Evolutionary conservation across 1,140 invertebrate species (phyloP), one percentile per base, ranked within the genome.

Genomic region (Spodoptera frugiperda): DNA sequence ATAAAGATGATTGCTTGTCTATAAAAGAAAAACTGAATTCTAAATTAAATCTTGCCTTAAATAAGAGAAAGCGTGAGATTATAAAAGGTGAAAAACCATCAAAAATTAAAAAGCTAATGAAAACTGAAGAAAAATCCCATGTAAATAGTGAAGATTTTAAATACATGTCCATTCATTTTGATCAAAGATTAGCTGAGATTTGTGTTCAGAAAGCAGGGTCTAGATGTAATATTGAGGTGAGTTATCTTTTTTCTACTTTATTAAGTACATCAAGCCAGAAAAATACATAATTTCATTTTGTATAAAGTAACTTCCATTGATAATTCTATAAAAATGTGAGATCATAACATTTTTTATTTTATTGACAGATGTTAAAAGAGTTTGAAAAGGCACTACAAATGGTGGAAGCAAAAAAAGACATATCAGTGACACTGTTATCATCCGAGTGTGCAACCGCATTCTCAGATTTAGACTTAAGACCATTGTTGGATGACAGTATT

Each of bases 11-110:
- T 79, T 93, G 89, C 73, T 82, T 92, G 67, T 91, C 91, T 44
- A 88, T 94, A 33, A 94, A 94, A 84, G 86, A 94, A 76, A 94
- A 94, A 76, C 82, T 94, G 19, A 94, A 93, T 77, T 88, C 88
- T 33, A 93, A 92, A 75, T 79, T 94, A 54, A 90, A 89, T 49
- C 80, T 88, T 76, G 91, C 88, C 63, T 75, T 94, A 44, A 94
- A 92, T 77, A 94, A 94, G 83, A 85, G 92, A 78, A 94, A 92
- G 87, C 81, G 86, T 61, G 91, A 93, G 17, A 87, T 53, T 77
- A 74, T 53, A 17, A 93, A 90, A 82, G 59, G n/a, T 77, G 91
- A 93, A 10, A 93, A 92, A 79, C 82, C 88, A 48, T 9, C 74
- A 44, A 94, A 94, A 79, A 85, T 87, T 72, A 92, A 90, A 63